Evolutionary conservation across 2,113 vertebrate species (phyloP), one percentile per base, ranked within the genome.

Genomic region (Smithornis capensis): DNA sequence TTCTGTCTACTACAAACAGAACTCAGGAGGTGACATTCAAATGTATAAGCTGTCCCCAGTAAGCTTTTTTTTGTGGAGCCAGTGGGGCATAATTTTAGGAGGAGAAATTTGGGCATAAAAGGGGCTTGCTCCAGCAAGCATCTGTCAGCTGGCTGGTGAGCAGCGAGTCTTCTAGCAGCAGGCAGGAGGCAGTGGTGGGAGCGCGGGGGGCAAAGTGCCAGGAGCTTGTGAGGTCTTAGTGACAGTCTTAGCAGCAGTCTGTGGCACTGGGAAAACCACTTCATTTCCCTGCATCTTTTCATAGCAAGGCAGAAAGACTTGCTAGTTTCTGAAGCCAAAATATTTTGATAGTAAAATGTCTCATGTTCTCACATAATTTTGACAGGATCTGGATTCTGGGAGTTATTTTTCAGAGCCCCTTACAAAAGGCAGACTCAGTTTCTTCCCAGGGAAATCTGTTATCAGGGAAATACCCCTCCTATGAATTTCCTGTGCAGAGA

Each of bases 361-460:
- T 91, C 29, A 42, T 47, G 68, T 89, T 96, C 91, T 94, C 90
- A 90, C 83, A 83, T 80, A 88, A 83, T 95, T 97, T 83, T 86
- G 80, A 92, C 86, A 93, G 91, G 50, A 70, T 92, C 83, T 96
- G 82, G 87, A 63, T 86, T 91, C 78, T 91, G 71, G 63, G 63
- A 92, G 35, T 62, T 83, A 59, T 62, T 91, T 94, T 95, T 86
- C 79, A 88, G 71, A 89, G 75, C 5, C 15, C 11, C 22, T 86
- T 88, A 93, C 56, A 91, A 90, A 95, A 95, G 83, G 12, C 93
- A 96, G 94, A 74, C 90, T 79, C 53, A 19, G n/a, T 91, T 96
- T 95, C 92, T 95, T 95, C 88, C 92, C 93, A 95, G 50, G 24
- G 84, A 95, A 94, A 87, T 59, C 47, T 87, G 63, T 95, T 96